Conservation (phyloP, 2,797 vertebrate species). For the Acanthiza pusilla region DNA sequence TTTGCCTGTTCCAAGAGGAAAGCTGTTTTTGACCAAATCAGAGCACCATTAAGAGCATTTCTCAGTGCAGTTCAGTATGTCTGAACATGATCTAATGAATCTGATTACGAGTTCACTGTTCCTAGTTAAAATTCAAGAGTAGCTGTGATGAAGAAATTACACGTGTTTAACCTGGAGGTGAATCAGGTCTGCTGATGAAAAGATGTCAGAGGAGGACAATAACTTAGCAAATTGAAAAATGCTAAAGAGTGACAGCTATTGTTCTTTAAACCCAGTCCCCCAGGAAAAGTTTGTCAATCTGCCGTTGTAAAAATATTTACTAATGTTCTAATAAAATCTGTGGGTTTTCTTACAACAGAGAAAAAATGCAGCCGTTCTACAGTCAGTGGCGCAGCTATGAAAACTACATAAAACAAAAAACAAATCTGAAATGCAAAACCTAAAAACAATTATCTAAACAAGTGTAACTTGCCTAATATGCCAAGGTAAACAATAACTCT, state of each 20-base stretch:
- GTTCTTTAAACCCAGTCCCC: background rate
- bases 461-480: background rate
- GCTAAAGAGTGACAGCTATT: background rate
- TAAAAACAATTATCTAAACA: background rate
- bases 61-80: background rate
- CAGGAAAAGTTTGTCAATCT: background rate
- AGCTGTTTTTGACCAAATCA: background rate
- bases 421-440: background rate
- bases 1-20: background rate
- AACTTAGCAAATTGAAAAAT: background rate
- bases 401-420: background rate
- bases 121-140: background rate
- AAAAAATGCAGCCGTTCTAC: background rate
- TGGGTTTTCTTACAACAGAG: background rate
- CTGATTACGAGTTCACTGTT: background rate
- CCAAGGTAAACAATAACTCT: background rate
- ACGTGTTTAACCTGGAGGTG: background rate
- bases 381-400: background rate
- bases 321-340: background rate
- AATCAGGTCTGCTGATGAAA: background rate
- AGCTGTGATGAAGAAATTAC: background rate
- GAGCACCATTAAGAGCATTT: background rate
- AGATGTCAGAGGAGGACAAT: background rate
- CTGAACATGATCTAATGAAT: background rate
- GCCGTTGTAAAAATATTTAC: background rate